phyloP scores from a whole-genome alignment of 2,888 invertebrate species.

The Dynastes grantii region DNA sequence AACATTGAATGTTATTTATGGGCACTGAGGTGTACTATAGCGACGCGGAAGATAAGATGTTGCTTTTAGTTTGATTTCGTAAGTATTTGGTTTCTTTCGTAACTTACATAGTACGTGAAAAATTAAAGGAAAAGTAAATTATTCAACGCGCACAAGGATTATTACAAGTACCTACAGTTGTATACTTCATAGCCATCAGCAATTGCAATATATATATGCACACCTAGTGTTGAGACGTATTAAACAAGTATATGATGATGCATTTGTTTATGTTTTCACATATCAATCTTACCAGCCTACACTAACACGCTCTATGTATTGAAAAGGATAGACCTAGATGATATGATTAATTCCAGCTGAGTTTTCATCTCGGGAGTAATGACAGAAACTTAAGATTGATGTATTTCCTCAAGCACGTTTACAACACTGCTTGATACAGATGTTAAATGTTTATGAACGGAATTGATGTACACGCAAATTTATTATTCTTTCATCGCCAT shows the following conservation, averaged over 20 bases:
- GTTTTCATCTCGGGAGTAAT: too few relatives aligned
- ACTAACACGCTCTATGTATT: too few relatives aligned
- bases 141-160: not conserved
- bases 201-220: not conserved
- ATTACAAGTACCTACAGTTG: not conserved
- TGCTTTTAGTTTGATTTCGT: slow-evolving; percentile 40
- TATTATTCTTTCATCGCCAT: too few relatives aligned
- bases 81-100: slow-evolving; percentile 39
- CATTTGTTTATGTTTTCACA: not conserved
- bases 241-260: not conserved
- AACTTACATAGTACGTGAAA: slow-evolving; percentile 3
- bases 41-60: slow-evolving; percentile 13
- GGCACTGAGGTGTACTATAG: slow-evolving; percentile 3
- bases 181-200: not conserved
- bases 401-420: too few relatives aligned
- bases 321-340: too few relatives aligned
- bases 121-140: slow-evolving; percentile 26
- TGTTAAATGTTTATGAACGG: too few relatives aligned
- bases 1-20: slow-evolving; percentile 28
- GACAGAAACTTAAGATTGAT: too few relatives aligned
- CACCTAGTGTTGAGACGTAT: slow-evolving; percentile 22
- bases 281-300: not conserved
- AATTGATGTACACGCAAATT: too few relatives aligned
- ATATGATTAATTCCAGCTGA: too few relatives aligned
- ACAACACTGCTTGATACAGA: too few relatives aligned